These are phyloP conservation scores for Boloria euphrosyne DNA, from an alignment of 2,888 invertebrate genomes.

Conservation along the genomic window DNA sequence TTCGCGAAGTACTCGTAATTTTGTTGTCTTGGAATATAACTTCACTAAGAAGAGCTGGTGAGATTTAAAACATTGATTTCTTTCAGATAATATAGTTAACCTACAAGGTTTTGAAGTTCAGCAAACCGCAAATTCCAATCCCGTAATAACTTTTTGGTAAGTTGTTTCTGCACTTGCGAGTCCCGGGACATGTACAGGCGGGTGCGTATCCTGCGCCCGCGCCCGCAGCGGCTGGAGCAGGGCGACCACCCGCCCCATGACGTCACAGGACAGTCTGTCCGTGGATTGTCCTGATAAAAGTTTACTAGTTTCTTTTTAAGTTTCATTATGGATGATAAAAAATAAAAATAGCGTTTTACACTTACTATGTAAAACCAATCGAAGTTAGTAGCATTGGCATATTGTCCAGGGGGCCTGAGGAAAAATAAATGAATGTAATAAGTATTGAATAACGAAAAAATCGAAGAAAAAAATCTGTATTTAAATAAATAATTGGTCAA, in stretches of 20 bases:
- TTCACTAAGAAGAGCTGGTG: no score
- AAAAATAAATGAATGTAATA: conserved; percentile 39
- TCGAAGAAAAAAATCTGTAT: conserved; percentile 48
- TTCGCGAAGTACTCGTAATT: no score
- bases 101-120: conserved; percentile 60
- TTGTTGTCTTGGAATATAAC: no score
- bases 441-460: conserved; percentile 2
- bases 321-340: neutral
- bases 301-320: neutral
- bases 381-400: conserved; percentile 61
- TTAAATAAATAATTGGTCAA: no score
- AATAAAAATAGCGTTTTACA: conserved; percentile 17
- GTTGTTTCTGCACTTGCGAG: conserved; percentile 52
- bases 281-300: conserved; percentile 54
- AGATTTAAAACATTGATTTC: no score
- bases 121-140: conserved; percentile 63
- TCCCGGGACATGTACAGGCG: conserved; percentile 64
- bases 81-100: conserved; percentile 11
- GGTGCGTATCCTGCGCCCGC: conserved; percentile 84
- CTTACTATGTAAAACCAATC: conserved; percentile 74
- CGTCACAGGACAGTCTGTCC: conserved; percentile 83
- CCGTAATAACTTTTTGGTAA: conserved; percentile 53
- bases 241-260: conserved; percentile 92
- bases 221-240: conserved; percentile 90
- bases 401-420: conserved; percentile 61